Evolutionary conservation across 2,888 invertebrate genomes (phyloP).

Genomic region (Oxystoma pomonae): DNA sequence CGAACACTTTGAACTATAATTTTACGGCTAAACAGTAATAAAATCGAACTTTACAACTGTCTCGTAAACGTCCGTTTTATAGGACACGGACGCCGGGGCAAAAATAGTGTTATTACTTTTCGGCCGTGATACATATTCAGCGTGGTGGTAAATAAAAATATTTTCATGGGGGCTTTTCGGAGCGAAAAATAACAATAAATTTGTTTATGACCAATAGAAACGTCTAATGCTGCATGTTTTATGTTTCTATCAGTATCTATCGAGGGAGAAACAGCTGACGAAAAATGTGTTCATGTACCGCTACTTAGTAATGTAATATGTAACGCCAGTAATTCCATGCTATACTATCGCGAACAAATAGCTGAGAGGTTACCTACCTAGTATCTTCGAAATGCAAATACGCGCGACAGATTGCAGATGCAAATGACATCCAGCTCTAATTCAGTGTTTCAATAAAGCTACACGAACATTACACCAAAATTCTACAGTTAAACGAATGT

Average conservation of each 20-base stretch:
- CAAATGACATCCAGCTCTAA: conserved; percentile 19
- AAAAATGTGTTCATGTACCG: no score
- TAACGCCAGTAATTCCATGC: no score
- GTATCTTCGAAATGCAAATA: no score
- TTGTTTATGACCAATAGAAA: neutral
- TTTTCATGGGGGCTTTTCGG: neutral
- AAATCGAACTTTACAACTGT: conserved; percentile 19
- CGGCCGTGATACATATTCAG: neutral
- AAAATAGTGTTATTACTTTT: neutral
- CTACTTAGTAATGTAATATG: no score
- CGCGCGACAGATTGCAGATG: no score
- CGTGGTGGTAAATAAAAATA: neutral
- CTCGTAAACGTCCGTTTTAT: conserved; percentile 9
- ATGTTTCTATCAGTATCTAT: no score
- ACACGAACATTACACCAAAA: neutral
- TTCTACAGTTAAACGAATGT: neutral
- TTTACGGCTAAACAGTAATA: conserved; percentile 17
- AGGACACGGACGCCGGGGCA: neutral
- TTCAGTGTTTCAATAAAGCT: conserved; percentile 22
- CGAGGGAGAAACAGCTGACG: no score
- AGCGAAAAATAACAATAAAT: neutral
- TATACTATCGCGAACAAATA: no score
- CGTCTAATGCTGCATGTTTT: no score
- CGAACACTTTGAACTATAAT: conserved; percentile 24
- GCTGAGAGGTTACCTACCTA: no score